Percentiles rank a stretch among this genome's conserved stretches.
These are phyloP conservation scores for Balanococcus diminutus DNA, from an alignment of 2,888 invertebrate species.

Conservation along the genomic window DNA sequence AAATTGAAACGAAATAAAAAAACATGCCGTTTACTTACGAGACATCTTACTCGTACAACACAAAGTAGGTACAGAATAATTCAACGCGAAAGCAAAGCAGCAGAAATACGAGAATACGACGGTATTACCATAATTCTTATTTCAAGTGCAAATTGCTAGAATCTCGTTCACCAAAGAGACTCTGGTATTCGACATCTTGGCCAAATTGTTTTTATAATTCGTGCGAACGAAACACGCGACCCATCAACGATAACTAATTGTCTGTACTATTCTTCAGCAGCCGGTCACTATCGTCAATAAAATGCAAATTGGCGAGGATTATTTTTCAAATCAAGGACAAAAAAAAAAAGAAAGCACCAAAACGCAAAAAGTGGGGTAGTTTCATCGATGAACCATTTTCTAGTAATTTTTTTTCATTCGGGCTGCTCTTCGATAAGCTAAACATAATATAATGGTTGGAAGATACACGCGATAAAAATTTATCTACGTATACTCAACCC, in stretches of 20 bases:
- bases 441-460: neutral
- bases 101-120: neutral
- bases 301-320: neutral
- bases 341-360: neutral
- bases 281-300: neutral
- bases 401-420: neutral
- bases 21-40: neutral
- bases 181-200: neutral
- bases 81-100: too few relatives aligned
- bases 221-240: neutral
- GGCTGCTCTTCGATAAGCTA: neutral
- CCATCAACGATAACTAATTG: constrained; percentile 1
- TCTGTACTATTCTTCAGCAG: neutral
- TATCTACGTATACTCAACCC: constrained; percentile 21
- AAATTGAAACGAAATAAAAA: neutral
- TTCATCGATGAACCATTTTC: neutral
- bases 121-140: constrained; percentile 40
- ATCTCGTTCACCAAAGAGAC: neutral
- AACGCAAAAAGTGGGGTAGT: neutral
- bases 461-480: neutral
- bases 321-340: neutral
- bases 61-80: neutral
- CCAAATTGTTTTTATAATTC: constrained; percentile 42
- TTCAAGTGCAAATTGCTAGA: constrained; percentile 35
- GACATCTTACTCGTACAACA: neutral